Evolutionary conservation across 2,888 invertebrate genomes (phyloP), one percentile per base, ranked within the genome.

Genomic region (Rhagonycha lutea): DNA sequence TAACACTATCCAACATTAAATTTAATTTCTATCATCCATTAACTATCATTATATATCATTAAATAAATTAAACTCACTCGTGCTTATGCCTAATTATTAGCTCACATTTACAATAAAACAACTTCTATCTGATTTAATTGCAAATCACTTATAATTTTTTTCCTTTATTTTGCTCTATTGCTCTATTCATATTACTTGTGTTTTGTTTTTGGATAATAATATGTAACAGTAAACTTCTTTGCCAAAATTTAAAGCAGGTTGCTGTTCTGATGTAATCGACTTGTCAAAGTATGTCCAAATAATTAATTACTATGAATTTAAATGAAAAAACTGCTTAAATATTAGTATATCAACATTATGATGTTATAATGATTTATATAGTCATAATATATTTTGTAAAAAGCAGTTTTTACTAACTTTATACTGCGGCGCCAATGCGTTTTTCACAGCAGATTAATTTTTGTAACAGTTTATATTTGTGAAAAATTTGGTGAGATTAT

Each of bases 41-140:
- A 76, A 69, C 63, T 73, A 70, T 76, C 73, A 76, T 76, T 73
- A 76, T 70, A 76, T 73, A 70, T 76, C 71, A 76, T 76, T 76
- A 76, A 73, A 76, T 73, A 73, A 69, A 70, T 74, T 74, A 70
- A 74, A 74, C 65, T 67, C 69, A 73, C 63, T 70, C 70, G 74
- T 69, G 73, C 65, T 70, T 65, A 69, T 18, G 63, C 62, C 70
- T 68, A 61, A 73, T 73, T 69, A 76, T 73, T 73, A 62, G 75
- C 61, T 65, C 26, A 65, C 10, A 65, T 65, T 65, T 65, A 65
- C 63, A 65, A 65, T 24, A 12, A 24, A 65, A 26, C 24, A 65
- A 65, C 26, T 65, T 65, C 63, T 65, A 24, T 26, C n/a, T 65
- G 63, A 23, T 24, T 65, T 65, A 65, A 65, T 65, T 65, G 63